Evolutionary conservation across 2,888 invertebrate species (phyloP).

Genomic region (Tortrix viridana): DNA sequence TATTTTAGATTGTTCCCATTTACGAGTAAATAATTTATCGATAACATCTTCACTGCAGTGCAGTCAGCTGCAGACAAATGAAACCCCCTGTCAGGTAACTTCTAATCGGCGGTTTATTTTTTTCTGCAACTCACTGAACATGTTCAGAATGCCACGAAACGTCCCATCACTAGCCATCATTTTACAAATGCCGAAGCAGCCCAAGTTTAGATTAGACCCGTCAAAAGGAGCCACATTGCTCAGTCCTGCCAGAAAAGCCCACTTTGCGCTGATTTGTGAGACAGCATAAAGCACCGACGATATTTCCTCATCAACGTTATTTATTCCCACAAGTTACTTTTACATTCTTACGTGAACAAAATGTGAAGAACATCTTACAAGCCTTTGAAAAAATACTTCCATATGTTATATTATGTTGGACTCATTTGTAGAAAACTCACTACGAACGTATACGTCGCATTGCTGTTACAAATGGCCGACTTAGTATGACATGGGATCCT

Average conservation of each 20-base stretch:
- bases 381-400: slow-evolving; percentile 65
- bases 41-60: too few relatives aligned
- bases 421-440: slow-evolving; percentile 49
- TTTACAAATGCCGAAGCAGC: slow-evolving; percentile 6
- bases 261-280: slow-evolving; percentile 65
- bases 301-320: slow-evolving; percentile 70
- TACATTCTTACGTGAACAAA: slow-evolving; percentile 65
- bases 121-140: too few relatives aligned
- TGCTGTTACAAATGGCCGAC: slow-evolving; percentile 50
- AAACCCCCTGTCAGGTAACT: too few relatives aligned
- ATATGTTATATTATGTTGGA: slow-evolving; percentile 63
- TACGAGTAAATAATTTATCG: too few relatives aligned
- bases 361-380: slow-evolving; percentile 60
- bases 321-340: slow-evolving; percentile 68
- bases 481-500: slow-evolving; percentile 42
- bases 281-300: slow-evolving; percentile 58
- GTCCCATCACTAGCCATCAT: background rate
- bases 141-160: too few relatives aligned
- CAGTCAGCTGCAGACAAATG: too few relatives aligned
- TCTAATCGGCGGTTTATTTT: too few relatives aligned
- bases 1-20: too few relatives aligned
- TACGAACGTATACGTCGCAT: slow-evolving; percentile 52
- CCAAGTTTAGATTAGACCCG: slow-evolving; percentile 48
- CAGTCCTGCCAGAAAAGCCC: slow-evolving; percentile 52
- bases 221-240: slow-evolving; percentile 56